Evolutionary conservation across 2,113 vertebrate genomes (phyloP), one percentile per base, ranked within the genome.

Genomic region (Etheostoma spectabile): DNA sequence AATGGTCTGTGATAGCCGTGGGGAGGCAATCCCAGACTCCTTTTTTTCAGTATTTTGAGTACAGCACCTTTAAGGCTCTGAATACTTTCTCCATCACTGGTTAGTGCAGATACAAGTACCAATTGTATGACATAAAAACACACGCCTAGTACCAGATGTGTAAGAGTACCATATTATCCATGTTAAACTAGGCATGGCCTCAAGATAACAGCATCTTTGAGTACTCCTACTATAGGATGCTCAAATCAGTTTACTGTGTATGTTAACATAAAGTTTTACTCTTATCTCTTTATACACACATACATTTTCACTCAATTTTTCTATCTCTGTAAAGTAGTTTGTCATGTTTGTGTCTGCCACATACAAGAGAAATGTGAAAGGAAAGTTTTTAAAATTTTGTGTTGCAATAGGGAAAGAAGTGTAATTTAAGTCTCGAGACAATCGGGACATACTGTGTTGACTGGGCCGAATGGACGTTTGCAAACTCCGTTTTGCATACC

Each of bases 401-500:
- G n/a, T 7, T 57, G 13, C 6, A 7, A 2, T 27, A 27, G 42
- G 49, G 35, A 38, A 65, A 45, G 11, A n/a, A 30, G 38, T 48
- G 5, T 35, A 42, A 11, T 57, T 51, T 16, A 73, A 57, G 13
- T 24, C 30, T 53, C 10, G n/a, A 6, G 45, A 73, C 24, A 38
- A 21, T 60, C 16, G 10, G n/a, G n/a, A 30, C 6, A 4, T 15
- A n/a, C 14, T 22, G 35, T 30, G 46, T 49, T n/a, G 74, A 10
- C 55, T 30, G 67, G 48, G 55, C 24, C 59, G 22, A 35, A 59
- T 30, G 48, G 62, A 84, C 76, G 42, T 79, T 56, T 84, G 56
- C 38, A 64, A 60, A 79, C 30, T 62, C 24, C 35, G 19, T 60
- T 85, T 80, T 83, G 73, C 72, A 71, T 72, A 62, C 75, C 70